Percentiles rank a stretch among this genome's conserved stretches.
These are phyloP conservation scores for Hydra vulgaris DNA, from an alignment of 30 jellyfish, hydroid and myxozoan genomes.

Conservation along the genomic window DNA sequence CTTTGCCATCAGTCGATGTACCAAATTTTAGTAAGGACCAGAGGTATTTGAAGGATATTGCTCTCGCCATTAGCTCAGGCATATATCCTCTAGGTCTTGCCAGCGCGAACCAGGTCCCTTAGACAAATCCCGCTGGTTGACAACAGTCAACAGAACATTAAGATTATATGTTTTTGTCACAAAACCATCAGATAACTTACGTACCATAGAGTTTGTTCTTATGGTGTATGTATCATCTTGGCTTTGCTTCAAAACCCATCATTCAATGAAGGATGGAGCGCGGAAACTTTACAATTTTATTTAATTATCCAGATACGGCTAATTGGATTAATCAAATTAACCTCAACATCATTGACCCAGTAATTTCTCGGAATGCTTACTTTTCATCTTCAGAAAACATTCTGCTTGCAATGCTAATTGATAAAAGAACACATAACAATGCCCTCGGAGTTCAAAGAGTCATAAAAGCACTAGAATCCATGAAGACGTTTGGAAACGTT, in stretches of 20 bases:
- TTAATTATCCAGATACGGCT: no score
- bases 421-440: neutral
- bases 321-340: no score
- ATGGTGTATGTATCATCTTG: neutral
- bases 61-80: neutral
- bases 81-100: neutral
- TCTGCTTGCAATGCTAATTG: neutral
- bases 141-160: neutral
- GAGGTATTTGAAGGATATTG: neutral
- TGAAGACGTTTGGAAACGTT: neutral
- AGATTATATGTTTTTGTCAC: neutral
- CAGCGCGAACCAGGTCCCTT: neutral
- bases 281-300: no score
- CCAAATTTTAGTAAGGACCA: neutral
- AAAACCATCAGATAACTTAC: neutral
- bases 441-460: neutral
- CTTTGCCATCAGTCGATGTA: neutral
- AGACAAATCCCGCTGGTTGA: neutral
- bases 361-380: no score
- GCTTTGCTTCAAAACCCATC: no score
- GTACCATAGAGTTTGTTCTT: neutral
- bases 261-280: no score
- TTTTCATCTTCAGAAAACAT: no score
- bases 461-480: neutral
- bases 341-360: no score